These are phyloP conservation scores for Lindbergichthys nudifrons DNA, from an alignment of 2,797 vertebrate species.

Conservation along the genomic window DNA sequence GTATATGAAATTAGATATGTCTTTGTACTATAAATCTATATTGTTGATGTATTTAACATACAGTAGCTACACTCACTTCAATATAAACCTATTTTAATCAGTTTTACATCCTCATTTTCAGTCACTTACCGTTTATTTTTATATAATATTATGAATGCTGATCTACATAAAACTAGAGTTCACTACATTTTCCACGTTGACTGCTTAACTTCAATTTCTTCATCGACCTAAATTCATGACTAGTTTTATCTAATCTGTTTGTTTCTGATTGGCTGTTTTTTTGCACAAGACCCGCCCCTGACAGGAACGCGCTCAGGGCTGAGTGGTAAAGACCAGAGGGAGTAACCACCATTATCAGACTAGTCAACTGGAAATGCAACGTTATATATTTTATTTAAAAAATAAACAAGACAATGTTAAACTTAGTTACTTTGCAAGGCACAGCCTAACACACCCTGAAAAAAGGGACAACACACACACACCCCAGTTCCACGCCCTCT, in stretches of 20 bases:
- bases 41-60: neutral
- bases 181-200: slow-evolving; percentile 9
- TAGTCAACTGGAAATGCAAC: neutral
- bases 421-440: neutral
- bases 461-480: slow-evolving; percentile 10
- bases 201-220: slow-evolving; percentile 3
- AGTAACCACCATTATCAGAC: neutral
- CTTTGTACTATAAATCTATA: neutral
- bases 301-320: neutral
- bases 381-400: neutral
- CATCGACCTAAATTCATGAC: slow-evolving; percentile 31
- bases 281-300: slow-evolving; percentile 33
- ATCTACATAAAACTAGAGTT: neutral
- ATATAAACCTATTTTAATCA: no score
- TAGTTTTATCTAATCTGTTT: slow-evolving; percentile 19
- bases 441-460: slow-evolving; percentile 16
- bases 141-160: no score
- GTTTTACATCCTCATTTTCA: neutral
- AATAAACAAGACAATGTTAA: neutral
- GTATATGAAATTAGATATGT: neutral
- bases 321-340: neutral
- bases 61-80: neutral
- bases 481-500: slow-evolving; percentile 53
- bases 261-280: slow-evolving; percentile 41
- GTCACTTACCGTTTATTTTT: neutral